Base-by-base conservation (phyloP, 2,113 vertebrate species). In the Rhegmatorhina hoffmannsi region DNA sequence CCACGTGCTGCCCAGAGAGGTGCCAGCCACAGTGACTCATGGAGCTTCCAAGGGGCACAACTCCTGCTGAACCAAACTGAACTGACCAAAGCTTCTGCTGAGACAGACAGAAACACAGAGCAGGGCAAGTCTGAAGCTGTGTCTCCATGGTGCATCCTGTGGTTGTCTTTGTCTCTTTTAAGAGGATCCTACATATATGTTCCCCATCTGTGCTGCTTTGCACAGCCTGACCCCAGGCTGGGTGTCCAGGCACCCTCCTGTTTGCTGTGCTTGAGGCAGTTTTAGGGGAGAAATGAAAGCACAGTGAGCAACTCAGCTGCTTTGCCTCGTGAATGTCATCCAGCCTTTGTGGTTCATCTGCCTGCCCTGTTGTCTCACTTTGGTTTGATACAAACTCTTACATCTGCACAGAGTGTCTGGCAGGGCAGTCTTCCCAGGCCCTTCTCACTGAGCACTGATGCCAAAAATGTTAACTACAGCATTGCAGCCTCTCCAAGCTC, bases 161-260 rank as follows among this genome's bases (percentile, higher is more conserved):
- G 29, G 36, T 40, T 53, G 10, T n/a, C 62, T 44, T 46, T 26
- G 36, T 17, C 58, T 83, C n/a, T 68, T 86, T 18, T 1, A 28
- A 23, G n/a, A 55, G 33, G 12, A 49, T 34, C 47, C 52, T 31
- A 31, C 23, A 4, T 9, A 12, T 21, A 6, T 0, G 0, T 44
- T 52, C 23, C 67, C 15, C 38, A 60, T 7, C 53, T 26, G 28
- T 2, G 2, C 47, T 34, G 63, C 50, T 28, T 55, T 19, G 50
- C 46, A 28, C 60, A 75, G 62, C 73, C 62, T 17, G 21, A 64
- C 10, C 44, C 49, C 6, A 1, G 46, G 33, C 47, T 60, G 33
- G 13, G 8, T 79, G 12, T 24, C 25, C 43, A 70, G 52, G 43
- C 72, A n/a, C 31, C 6, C 38, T 74, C 33, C 24, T 49, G 5